Percentiles rank a stretch among this genome's conserved stretches.
These are phyloP conservation scores for Anhinga anhinga DNA, from an alignment of 2,113 vertebrate species.

Conservation along the genomic window DNA sequence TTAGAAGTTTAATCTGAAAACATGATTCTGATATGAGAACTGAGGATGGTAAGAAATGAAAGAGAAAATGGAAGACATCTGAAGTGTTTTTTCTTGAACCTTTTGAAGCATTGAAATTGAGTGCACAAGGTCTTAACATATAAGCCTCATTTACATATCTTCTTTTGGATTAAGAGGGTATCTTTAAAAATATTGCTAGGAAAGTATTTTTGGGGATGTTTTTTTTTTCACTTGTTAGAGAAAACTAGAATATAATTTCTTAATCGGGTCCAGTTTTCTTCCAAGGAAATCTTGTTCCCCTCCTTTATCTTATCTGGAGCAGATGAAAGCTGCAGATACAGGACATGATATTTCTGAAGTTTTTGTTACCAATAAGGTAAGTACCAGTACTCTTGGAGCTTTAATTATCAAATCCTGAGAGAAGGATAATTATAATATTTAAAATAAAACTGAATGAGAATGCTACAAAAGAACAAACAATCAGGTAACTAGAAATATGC, in stretches of 20 bases:
- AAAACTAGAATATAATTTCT: background rate
- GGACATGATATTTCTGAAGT: background rate
- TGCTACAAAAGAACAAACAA: background rate
- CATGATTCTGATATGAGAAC: background rate
- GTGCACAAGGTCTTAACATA: background rate
- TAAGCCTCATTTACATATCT: slow-evolving; percentile 22
- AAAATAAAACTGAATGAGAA: background rate
- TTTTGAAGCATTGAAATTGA: slow-evolving; percentile 42
- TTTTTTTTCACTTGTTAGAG: fast-evolving
- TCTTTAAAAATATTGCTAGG: background rate
- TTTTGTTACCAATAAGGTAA: background rate
- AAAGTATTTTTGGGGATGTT: background rate
- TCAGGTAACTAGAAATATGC: background rate
- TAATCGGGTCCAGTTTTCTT: background rate
- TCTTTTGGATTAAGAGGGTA: background rate
- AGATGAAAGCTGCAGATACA: background rate
- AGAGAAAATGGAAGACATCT: background rate
- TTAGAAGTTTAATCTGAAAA: slow-evolving; percentile 46
- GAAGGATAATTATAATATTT: background rate
- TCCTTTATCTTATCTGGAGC: background rate
- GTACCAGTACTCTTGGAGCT: background rate
- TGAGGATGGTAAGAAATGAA: background rate
- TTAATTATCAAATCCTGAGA: background rate
- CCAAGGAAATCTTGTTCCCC: background rate
- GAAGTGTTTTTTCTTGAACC: background rate